Base-by-base conservation (phyloP, 2,113 vertebrate species). In the Pagrus major region DNA sequence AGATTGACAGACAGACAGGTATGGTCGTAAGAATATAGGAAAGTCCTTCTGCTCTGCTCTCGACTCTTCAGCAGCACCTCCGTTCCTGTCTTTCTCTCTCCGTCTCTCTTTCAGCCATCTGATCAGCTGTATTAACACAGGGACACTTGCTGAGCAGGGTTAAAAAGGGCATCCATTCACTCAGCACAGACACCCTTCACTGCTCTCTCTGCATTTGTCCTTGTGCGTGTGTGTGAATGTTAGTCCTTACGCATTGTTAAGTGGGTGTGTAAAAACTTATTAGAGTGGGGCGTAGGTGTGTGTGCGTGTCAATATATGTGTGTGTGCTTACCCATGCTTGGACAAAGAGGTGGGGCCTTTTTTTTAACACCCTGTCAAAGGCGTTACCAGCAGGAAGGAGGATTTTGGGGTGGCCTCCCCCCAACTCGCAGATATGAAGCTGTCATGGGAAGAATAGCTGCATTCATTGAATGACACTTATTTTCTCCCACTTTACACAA, bases 401-500 rank as follows among this genome's bases (percentile, higher is more conserved):
- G 95, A 94, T 95, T 86, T 95, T 94, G 94, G 95, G 96, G 81
- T 79, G 83, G 85, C 86, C 83, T 95, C 96, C 97, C 96, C 96
- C 96, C 96, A 96, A 95, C 96, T 97, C 96, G 93, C 95, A 97
- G 96, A 97, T 98, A 98, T 96, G 98, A 98, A 97, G 97, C 97
- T 97, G 97, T 98, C 96, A 98, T 95, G 95, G 95, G 96, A 97
- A 98, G 96, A 97, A 98, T 96, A 97, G 96, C 96, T 95, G 95
- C 96, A 97, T 98, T 97, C 97, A 98, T 95, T 96, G 96, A 97
- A 97, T 98, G 97, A 98, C 96, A 97, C 96, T 97, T 97, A 98
- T 98, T 98, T 97, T 97, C 96, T 97, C 96, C 96, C 97, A 96
- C 96, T 97, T 97, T 97, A 96, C 96, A 97, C 96, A 96, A 97